A percentile compares a stretch with the other conserved stretches of the same genome.
These are phyloP conservation scores for Ibycter americanus DNA, from an alignment of 2,797 vertebrate genomes.

Conservation along the genomic window DNA sequence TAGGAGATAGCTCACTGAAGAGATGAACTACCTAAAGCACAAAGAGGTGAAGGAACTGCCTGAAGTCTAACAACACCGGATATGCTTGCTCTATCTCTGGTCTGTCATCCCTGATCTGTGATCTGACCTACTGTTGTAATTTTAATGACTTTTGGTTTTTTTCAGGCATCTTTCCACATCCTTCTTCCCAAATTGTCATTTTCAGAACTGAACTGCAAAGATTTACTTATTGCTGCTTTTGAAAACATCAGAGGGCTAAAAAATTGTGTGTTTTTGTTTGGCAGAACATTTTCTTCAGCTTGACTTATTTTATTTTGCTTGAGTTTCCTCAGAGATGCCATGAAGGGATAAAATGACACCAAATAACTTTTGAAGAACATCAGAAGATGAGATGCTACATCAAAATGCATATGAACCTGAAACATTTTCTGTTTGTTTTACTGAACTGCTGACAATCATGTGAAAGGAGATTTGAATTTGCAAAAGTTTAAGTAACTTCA, in stretches of 20 bases:
- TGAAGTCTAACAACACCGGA: background rate
- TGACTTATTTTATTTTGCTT: background rate
- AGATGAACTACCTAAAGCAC: background rate
- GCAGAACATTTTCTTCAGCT: background rate
- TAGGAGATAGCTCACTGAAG: background rate
- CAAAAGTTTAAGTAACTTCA: background rate
- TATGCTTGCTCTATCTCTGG: background rate
- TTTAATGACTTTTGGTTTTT: background rate
- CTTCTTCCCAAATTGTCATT: background rate
- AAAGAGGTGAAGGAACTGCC: background rate
- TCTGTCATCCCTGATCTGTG: background rate
- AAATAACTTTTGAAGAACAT: background rate
- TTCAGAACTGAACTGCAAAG: background rate
- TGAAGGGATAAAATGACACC: background rate
- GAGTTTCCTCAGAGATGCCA: background rate
- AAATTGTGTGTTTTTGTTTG: background rate
- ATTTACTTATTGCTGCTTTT: background rate
- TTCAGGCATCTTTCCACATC: background rate
- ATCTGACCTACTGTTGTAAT: background rate
- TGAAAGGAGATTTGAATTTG: background rate
- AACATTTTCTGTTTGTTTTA: background rate
- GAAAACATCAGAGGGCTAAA: background rate
- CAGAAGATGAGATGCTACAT: background rate
- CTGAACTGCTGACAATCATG: background rate
- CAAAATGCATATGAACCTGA: background rate